These are phyloP conservation scores for Microcebus tavaratra DNA, from an alignment of 2,113 vertebrate genomes.

Conservation along the genomic window DNA sequence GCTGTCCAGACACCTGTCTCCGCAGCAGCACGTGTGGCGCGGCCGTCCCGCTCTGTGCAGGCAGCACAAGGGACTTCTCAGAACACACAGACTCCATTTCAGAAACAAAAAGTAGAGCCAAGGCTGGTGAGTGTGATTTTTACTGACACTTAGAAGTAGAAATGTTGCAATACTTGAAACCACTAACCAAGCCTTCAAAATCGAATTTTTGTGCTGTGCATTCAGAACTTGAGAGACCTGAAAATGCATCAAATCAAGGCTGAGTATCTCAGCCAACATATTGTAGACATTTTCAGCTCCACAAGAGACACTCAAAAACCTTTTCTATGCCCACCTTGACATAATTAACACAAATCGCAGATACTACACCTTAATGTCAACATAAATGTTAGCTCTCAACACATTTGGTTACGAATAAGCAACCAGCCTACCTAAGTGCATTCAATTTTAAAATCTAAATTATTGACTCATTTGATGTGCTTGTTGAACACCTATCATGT, in stretches of 20 bases:
- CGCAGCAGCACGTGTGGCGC: fast-evolving
- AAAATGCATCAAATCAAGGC: neutral
- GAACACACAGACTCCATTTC: neutral
- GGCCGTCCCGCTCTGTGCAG: fast-evolving
- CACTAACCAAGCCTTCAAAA: neutral
- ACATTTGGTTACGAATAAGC: neutral
- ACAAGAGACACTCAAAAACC: neutral
- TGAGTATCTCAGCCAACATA: neutral
- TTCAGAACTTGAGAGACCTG: neutral
- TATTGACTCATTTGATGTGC: too few relatives aligned
- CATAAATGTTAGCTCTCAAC: neutral
- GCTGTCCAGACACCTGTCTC: too few relatives aligned
- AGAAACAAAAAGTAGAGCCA: neutral
- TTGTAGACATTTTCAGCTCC: neutral
- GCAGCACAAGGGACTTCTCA: neutral
- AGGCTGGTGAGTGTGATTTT: too few relatives aligned
- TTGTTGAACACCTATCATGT: fast-evolving
- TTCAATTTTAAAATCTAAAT: neutral
- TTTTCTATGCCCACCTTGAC: fast-evolving
- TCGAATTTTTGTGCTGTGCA: neutral
- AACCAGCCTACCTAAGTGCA: neutral
- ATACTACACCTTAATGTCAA: neutral
- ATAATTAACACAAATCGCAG: neutral
- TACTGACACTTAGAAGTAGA: neutral
- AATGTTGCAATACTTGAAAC: neutral